Conservation (phyloP, 2,888 invertebrate genomes). For the Drosophila longiperda region DNA sequence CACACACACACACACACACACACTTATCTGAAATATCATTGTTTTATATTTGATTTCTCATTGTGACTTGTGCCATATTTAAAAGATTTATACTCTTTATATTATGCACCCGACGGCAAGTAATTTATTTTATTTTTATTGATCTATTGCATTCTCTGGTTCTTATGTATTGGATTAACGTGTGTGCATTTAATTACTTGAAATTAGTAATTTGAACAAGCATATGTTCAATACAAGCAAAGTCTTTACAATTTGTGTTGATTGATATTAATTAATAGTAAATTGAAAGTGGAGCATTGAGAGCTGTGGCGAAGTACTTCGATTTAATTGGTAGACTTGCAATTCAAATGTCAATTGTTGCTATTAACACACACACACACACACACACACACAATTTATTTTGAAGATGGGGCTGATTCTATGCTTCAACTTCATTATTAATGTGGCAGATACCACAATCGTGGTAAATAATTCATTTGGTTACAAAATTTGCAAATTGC, state of each 20-base stretch:
- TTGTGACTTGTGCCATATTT: not conserved
- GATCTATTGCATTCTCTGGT: not conserved
- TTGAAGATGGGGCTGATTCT: not conserved
- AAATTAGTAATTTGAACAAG: not conserved
- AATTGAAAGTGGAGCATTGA: not conserved
- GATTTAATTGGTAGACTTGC: not conserved
- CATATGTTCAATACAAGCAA: not conserved
- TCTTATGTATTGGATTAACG: not conserved
- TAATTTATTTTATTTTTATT: not conserved
- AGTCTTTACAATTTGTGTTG: not conserved
- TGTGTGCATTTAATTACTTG: not conserved
- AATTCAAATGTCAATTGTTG: not conserved
- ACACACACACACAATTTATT: not conserved
- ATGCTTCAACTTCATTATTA: slow-evolving; percentile 16
- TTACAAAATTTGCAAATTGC: slow-evolving; percentile 54
- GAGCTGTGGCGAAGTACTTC: not conserved
- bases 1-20: not conserved
- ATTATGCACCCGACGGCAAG: not conserved
- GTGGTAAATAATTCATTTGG: slow-evolving; percentile 28
- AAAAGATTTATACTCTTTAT: not conserved
- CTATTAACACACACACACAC: not conserved
- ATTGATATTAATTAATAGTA: not conserved
- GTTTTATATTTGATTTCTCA: slow-evolving; percentile 1
- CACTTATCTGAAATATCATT: not conserved
- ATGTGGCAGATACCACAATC: slow-evolving; percentile 19